Conservation (phyloP, 2,888 invertebrate genomes). For the Aphrophora alni region DNA sequence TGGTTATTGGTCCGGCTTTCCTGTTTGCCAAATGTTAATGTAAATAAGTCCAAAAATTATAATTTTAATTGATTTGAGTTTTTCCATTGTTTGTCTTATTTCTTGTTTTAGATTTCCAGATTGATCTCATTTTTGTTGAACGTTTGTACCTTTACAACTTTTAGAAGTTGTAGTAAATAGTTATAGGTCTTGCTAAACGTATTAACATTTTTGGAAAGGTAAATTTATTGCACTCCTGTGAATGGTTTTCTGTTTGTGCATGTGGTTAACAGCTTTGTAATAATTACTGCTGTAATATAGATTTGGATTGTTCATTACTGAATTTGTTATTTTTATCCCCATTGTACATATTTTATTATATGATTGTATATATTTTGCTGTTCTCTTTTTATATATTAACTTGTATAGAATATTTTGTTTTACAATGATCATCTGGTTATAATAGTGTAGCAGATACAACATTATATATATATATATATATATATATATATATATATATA, state of each 20-base stretch:
- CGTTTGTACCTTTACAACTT: neutral
- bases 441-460: too few relatives aligned
- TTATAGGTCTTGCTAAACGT: neutral
- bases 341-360: too few relatives aligned
- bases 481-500: too few relatives aligned
- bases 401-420: too few relatives aligned
- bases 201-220: neutral
- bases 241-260: neutral
- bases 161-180: neutral
- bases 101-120: neutral
- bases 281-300: too few relatives aligned
- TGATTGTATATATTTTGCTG: too few relatives aligned
- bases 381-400: too few relatives aligned
- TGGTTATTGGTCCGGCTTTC: neutral
- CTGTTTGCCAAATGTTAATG: neutral
- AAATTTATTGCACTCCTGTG: neutral
- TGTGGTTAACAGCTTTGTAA: neutral
- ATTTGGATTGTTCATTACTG: too few relatives aligned
- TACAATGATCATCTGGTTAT: too few relatives aligned
- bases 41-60: neutral
- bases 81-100: neutral
- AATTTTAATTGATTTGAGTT: neutral
- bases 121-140: neutral
- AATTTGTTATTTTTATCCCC: too few relatives aligned
- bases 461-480: too few relatives aligned